phyloP scores from a whole-genome alignment of 2,113 vertebrate genomes.

The Empidonax traillii region DNA sequence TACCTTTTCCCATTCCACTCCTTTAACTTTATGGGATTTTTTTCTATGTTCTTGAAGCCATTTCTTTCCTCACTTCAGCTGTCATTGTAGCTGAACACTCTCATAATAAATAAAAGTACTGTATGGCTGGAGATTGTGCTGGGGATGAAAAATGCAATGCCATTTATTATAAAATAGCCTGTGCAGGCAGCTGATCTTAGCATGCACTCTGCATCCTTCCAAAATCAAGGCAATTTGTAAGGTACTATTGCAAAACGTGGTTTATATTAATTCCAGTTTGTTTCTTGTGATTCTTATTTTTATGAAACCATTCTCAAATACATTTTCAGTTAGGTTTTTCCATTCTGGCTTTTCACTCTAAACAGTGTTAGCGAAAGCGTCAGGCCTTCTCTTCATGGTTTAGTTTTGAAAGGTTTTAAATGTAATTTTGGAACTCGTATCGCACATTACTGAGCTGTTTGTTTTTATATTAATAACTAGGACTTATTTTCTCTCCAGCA shows the following conservation, averaged over 20 bases:
- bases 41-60: neutral
- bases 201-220: neutral
- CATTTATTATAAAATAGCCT: neutral
- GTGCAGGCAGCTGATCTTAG: neutral
- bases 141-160: neutral
- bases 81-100: neutral
- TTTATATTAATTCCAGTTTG: neutral
- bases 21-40: neutral
- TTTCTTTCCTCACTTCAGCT: constrained; percentile 18
- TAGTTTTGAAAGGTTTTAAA: neutral
- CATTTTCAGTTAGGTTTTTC: constrained; percentile 1
- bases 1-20: neutral
- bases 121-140: neutral
- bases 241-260: neutral
- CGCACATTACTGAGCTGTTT: neutral
- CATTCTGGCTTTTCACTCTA: neutral
- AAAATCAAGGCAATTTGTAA: neutral
- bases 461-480: neutral
- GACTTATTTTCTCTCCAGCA: neutral
- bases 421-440: neutral
- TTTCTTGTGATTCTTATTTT: neutral
- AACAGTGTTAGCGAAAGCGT: neutral
- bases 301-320: neutral
- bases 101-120: constrained; percentile 7
- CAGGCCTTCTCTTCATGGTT: neutral